These are phyloP conservation scores for Mythimna lalbum DNA, from an alignment of 2,888 invertebrate species.

Conservation along the genomic window DNA sequence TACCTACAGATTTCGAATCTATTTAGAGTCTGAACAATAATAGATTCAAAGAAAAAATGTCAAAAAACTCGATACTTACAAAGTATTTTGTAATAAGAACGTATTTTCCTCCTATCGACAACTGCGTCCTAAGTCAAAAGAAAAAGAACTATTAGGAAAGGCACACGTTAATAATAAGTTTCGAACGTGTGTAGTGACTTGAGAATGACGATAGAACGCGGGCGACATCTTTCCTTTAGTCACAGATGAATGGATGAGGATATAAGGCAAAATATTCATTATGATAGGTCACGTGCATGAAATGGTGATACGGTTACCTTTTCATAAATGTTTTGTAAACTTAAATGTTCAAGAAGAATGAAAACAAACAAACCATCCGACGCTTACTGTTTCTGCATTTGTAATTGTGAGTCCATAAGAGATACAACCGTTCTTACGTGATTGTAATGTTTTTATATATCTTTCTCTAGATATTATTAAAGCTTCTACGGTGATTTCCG, in stretches of 20 bases:
- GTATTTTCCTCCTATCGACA: conserved; percentile 16
- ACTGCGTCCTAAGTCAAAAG: conserved; percentile 6
- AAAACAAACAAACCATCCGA: too few species aligned
- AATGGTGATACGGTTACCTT: neutral
- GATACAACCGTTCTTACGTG: too few species aligned
- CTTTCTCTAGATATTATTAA: too few species aligned
- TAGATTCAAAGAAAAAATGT: conserved; percentile 4
- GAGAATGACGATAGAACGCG: conserved; percentile 22
- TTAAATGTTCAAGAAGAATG: neutral
- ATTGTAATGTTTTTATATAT: too few species aligned
- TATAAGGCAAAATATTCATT: conserved; percentile 23
- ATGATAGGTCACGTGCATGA: conserved; percentile 11
- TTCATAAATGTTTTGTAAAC: conserved; percentile 1
- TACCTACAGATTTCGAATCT: neutral
- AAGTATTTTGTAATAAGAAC: neutral
- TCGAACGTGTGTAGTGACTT: conserved; percentile 35
- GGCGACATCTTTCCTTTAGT: conserved; percentile 5
- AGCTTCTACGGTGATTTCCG: too few species aligned
- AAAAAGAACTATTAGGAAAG: conserved; percentile 32
- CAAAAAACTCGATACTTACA: neutral
- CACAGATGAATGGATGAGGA: conserved; percentile 12
- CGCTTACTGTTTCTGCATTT: neutral
- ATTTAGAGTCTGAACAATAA: conserved; percentile 3
- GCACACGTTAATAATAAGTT: conserved; percentile 44
- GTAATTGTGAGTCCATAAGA: too few species aligned